phyloP scores from a whole-genome alignment of 53 echinoderm and acorn worm species.

The Luidia sarsii region DNA sequence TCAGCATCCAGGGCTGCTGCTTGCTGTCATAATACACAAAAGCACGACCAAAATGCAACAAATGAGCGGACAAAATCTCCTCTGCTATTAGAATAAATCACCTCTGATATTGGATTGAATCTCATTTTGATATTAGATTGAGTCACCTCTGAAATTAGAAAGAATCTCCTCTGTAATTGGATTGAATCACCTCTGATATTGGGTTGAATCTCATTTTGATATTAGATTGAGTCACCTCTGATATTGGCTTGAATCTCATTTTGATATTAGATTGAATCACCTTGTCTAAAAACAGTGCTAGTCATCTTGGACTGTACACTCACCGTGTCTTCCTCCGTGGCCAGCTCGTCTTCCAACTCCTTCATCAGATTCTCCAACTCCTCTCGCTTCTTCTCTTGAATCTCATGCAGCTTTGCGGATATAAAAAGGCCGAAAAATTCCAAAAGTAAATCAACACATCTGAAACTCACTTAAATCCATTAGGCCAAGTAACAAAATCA shows the following conservation, averaged over 20 bases:
- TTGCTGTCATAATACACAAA: constrained; percentile 39
- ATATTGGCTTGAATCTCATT: too few species aligned
- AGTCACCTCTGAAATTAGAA: too few species aligned
- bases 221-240: too few species aligned
- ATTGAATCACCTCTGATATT: too few species aligned
- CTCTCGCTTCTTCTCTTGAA: constrained; percentile 79
- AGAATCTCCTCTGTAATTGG: too few species aligned
- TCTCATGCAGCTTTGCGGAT: constrained; percentile 65
- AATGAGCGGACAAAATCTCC: too few species aligned
- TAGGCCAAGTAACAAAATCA: neutral
- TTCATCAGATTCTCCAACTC: constrained; percentile 75
- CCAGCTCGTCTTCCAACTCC: constrained; percentile 68
- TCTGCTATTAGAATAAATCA: too few species aligned
- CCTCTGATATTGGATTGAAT: too few species aligned
- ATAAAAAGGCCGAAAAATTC: neutral
- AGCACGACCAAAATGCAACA: neutral
- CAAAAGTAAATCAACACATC: neutral
- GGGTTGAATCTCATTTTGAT: too few species aligned
- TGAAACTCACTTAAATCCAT: neutral
- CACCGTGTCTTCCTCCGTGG: constrained; percentile 71
- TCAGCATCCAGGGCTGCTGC: constrained; percentile 53
- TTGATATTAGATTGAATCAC: too few species aligned
- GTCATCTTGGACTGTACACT: constrained; percentile 6
- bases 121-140: too few species aligned
- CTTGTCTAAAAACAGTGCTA: too few species aligned